Percentiles rank a stretch among this genome's conserved stretches.
These are phyloP conservation scores for Anabas testudineus DNA, from an alignment of 2,797 vertebrate species.

Conservation along the genomic window DNA sequence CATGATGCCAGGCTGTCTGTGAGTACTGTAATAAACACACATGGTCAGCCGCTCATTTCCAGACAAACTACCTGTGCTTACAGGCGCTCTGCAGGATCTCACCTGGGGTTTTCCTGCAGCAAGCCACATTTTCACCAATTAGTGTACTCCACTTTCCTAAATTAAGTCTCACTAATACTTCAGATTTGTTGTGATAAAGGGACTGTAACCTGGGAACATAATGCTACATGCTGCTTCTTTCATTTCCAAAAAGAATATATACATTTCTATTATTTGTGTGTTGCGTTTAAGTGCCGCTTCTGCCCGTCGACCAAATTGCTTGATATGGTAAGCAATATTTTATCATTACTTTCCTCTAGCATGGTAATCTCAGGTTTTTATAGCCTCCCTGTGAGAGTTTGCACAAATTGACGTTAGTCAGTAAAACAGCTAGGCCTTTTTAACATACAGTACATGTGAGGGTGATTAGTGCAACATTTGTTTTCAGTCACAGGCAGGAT, in stretches of 20 bases:
- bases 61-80: slow-evolving; percentile 54
- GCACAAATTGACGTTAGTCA: background rate
- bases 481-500: slow-evolving; percentile 46
- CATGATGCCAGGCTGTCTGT: slow-evolving; percentile 34
- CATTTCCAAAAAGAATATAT: background rate
- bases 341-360: background rate
- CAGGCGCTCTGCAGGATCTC: slow-evolving; percentile 53
- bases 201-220: background rate
- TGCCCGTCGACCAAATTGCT: background rate
- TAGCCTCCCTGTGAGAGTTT: background rate
- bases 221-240: background rate
- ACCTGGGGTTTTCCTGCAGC: slow-evolving; percentile 58
- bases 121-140: slow-evolving; percentile 42
- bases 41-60: slow-evolving; percentile 45
- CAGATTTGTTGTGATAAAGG: slow-evolving; percentile 8
- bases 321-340: background rate
- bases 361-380: background rate
- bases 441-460: background rate
- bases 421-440: slow-evolving; percentile 14
- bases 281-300: background rate
- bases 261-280: background rate
- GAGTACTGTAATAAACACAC: slow-evolving; percentile 47
- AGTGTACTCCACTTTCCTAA: slow-evolving; percentile 22
- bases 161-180: slow-evolving; percentile 36
- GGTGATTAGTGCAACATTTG: slow-evolving; percentile 47